These are phyloP conservation scores for Anadara kagoshimensis DNA, from an alignment of 1,140 invertebrate genomes.

Conservation along the genomic window DNA sequence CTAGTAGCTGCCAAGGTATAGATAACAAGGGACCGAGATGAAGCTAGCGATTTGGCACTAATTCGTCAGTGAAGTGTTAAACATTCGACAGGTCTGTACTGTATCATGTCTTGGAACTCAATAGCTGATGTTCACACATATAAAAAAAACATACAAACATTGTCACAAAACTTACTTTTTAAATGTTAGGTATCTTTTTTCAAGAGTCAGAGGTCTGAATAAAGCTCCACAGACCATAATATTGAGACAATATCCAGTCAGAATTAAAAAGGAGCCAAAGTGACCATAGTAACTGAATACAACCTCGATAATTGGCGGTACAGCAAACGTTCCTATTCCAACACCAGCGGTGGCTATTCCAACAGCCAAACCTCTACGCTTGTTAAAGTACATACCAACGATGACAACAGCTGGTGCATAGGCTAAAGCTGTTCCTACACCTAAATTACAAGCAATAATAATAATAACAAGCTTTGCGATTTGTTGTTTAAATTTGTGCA, in stretches of 20 bases:
- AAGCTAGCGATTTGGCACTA: no score
- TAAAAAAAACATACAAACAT: slow-evolving; percentile 8
- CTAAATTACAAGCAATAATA: slow-evolving; percentile 37
- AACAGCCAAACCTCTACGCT: slow-evolving; percentile 61
- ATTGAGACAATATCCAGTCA: slow-evolving; percentile 37
- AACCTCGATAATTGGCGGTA: slow-evolving; percentile 65
- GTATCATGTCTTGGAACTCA: no score
- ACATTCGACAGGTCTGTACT: no score
- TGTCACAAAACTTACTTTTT: slow-evolving; percentile 24
- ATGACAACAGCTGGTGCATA: slow-evolving; percentile 68
- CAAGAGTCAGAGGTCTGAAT: slow-evolving; percentile 27
- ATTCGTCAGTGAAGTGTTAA: no score
- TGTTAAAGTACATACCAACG: slow-evolving; percentile 66
- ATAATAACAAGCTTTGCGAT: no score
- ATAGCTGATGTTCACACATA: no score
- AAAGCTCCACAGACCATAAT: slow-evolving; percentile 40
- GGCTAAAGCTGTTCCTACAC: slow-evolving; percentile 65
- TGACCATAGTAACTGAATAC: slow-evolving; percentile 53
- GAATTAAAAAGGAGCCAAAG: slow-evolving; percentile 39
- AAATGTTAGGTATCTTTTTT: slow-evolving; percentile 28
- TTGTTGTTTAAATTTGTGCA: no score
- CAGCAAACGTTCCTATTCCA: slow-evolving; percentile 67
- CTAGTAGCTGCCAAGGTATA: no score
- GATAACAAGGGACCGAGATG: no score
- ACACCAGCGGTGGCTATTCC: slow-evolving; percentile 69